phyloP scores from a whole-genome alignment of 2,888 invertebrate species.

The Phlogophora meticulosa region DNA sequence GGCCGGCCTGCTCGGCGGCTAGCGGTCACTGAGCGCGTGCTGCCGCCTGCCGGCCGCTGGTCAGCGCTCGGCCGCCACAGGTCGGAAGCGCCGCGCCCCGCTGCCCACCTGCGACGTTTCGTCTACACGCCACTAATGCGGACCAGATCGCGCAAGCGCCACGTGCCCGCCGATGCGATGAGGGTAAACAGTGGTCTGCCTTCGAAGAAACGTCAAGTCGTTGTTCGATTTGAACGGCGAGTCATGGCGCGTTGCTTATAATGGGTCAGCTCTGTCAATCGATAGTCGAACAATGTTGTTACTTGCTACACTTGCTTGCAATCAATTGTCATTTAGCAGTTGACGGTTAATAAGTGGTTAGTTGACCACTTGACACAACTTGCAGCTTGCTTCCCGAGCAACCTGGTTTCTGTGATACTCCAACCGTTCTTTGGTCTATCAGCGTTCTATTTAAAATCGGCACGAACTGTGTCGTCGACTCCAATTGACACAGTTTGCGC shows the following conservation, averaged over 20 bases:
- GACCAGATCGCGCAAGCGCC: conserved; percentile 79
- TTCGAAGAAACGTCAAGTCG: conserved; percentile 42
- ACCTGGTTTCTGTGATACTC: too few species aligned
- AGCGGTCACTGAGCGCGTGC: conserved; percentile 63
- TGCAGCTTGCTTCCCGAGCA: too few species aligned
- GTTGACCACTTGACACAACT: too few species aligned
- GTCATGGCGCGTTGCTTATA: conserved; percentile 41
- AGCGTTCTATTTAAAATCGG: neutral
- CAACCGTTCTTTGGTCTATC: neutral
- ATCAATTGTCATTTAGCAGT: conserved; percentile 9
- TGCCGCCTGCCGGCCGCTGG: conserved; percentile 67
- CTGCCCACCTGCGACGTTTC: conserved; percentile 27
- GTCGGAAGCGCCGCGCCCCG: conserved; percentile 50
- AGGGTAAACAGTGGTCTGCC: conserved; percentile 62
- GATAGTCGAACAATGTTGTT: conserved; percentile 34
- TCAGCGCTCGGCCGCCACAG: conserved; percentile 62
- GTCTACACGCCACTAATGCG: conserved; percentile 61
- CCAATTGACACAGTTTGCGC: too few species aligned
- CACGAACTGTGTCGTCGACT: neutral
- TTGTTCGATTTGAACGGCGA: conserved; percentile 48
- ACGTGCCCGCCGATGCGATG: conserved; percentile 60
- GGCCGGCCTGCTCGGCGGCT: conserved; percentile 52
- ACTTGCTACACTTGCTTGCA: conserved; percentile 17
- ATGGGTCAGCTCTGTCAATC: conserved; percentile 43
- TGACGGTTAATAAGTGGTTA: neutral